These are phyloP conservation scores for Oreochromis grahami DNA, from an alignment of 2,797 vertebrate species.

Conservation along the genomic window DNA sequence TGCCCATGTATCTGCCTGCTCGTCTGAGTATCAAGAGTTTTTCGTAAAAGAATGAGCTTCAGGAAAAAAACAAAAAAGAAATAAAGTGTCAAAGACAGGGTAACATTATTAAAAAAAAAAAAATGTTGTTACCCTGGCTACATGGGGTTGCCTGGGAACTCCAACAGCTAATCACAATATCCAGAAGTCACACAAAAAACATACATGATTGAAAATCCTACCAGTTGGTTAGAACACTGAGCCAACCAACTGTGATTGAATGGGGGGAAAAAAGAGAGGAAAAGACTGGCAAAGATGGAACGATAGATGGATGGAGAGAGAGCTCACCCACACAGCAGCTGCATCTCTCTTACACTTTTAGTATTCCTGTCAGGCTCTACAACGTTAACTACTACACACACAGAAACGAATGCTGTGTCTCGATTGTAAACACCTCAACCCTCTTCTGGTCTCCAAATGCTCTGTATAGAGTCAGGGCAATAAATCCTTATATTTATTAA, in stretches of 20 bases:
- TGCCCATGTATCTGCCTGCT: background rate
- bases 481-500: constrained; percentile 52
- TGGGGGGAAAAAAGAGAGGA: background rate
- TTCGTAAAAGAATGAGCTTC: background rate
- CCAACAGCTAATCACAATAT: background rate
- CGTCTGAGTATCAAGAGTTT: background rate
- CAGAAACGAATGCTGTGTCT: constrained; percentile 23
- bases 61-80: background rate
- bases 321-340: constrained; percentile 45
- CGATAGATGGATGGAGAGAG: background rate
- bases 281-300: background rate
- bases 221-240: background rate
- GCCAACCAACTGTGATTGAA: background rate
- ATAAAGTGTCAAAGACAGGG: background rate
- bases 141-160: background rate
- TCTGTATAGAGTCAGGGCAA: constrained; percentile 16
- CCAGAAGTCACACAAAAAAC: background rate
- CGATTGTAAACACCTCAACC: constrained; percentile 14
- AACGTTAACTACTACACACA: constrained; percentile 40
- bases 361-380: constrained; percentile 47
- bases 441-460: background rate
- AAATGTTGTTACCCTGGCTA: background rate
- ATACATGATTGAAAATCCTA: background rate
- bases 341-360: constrained; percentile 32
- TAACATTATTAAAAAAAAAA: background rate